Evolutionary conservation across 2,113 vertebrate genomes (phyloP).

Genomic region (Tachuris rubrigastra): DNA sequence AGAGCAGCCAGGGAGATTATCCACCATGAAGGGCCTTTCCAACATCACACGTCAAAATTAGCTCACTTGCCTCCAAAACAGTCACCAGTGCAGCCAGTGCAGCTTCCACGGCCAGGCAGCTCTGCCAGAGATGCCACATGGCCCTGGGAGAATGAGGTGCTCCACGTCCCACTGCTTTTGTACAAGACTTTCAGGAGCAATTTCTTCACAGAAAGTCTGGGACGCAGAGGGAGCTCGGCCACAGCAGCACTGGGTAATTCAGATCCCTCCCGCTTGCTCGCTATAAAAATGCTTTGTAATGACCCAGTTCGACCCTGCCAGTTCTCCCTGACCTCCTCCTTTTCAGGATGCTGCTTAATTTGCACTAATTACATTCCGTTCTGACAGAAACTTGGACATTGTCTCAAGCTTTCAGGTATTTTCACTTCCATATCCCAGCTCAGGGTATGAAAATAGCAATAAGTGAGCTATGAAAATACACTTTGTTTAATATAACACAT

Average conservation of each 20-base stretch:
- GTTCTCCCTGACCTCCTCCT: conserved; percentile 84
- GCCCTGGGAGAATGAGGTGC: not conserved
- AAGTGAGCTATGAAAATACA: not conserved
- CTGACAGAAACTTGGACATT: conserved; percentile 91
- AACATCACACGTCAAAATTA: not conserved
- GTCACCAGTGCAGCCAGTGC: not conserved
- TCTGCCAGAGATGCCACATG: not conserved
- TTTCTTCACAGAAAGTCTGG: not conserved
- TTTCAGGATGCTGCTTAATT: conserved; percentile 87
- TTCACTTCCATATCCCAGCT: conserved; percentile 28
- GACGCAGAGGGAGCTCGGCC: not conserved
- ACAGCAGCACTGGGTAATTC: not conserved
- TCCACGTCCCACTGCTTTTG: not conserved
- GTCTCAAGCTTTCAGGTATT: conserved; percentile 77
- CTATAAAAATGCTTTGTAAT: conserved; percentile 82
- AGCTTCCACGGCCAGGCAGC: fast-evolving
- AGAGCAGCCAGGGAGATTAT: not conserved
- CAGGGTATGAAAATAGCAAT: conserved; percentile 24
- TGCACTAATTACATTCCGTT: conserved; percentile 91
- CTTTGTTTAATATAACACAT: not conserved
- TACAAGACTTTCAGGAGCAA: not conserved
- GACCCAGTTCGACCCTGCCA: conserved; percentile 82
- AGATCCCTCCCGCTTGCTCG: conserved; percentile 11
- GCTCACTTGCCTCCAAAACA: not conserved
- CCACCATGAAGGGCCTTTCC: not conserved